A percentile compares a stretch with the other conserved stretches of the same genome.
Evolutionary conservation across 1,140 invertebrate genomes (phyloP).

Genomic region (Meloidogyne floridensis): DNA sequence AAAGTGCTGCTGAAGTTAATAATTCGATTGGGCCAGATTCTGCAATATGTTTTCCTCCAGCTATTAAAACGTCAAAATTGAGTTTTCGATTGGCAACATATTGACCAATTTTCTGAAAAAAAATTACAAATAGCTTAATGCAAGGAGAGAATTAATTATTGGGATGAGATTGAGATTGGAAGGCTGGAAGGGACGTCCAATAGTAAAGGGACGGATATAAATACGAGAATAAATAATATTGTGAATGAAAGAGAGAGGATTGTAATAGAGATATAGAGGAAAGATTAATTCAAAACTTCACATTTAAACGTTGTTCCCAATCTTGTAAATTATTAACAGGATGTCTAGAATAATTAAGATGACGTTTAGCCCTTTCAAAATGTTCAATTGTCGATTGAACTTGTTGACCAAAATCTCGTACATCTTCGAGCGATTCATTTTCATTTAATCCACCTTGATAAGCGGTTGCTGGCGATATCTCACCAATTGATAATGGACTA

Average conservation of each 20-base stretch:
- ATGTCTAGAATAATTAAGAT: slow-evolving; percentile 46
- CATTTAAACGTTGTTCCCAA: slow-evolving; percentile 51
- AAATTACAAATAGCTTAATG: neutral
- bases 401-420: slow-evolving; percentile 1
- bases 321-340: slow-evolving; percentile 39
- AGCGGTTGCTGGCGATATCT: neutral
- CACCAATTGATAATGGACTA: slow-evolving; percentile 4
- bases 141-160: no score
- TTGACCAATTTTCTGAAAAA: slow-evolving; percentile 31
- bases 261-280: no score
- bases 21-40: slow-evolving; percentile 56
- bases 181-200: no score
- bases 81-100: slow-evolving; percentile 40
- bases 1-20: slow-evolving; percentile 46
- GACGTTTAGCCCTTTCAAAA: slow-evolving; percentile 37
- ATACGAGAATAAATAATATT: no score
- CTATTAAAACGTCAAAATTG: slow-evolving; percentile 47
- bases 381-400: slow-evolving; percentile 19
- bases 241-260: no score
- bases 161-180: no score
- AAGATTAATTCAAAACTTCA: slow-evolving; percentile 12
- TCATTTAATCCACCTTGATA: neutral
- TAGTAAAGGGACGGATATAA: no score
- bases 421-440: neutral
- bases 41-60: slow-evolving; percentile 51